Percentiles rank a stretch among this genome's conserved stretches.
phyloP scores from a whole-genome alignment of 2,888 invertebrate species.

The Philopedon plagiatum region DNA sequence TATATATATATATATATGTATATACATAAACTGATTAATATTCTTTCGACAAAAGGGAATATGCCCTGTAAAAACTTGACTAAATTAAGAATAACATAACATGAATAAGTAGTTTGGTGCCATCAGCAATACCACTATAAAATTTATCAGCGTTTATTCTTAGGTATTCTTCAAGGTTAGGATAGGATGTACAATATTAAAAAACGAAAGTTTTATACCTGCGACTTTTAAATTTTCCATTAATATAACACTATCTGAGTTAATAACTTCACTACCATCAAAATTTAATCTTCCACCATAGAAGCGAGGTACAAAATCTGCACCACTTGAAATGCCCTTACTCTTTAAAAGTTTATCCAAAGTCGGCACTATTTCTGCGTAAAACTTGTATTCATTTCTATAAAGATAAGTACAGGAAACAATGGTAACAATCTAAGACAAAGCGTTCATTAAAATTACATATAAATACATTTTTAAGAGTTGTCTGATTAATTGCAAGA shows the following conservation, averaged over 20 bases:
- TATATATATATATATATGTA: conserved; percentile 5
- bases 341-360: conserved; percentile 68
- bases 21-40: not conserved
- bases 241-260: conserved; percentile 70
- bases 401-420: not conserved
- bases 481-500: no score
- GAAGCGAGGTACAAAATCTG: conserved; percentile 63
- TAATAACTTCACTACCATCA: conserved; percentile 61
- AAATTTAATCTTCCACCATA: conserved; percentile 58
- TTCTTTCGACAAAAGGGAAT: no score
- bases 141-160: no score
- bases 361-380: conserved; percentile 67
- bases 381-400: conserved; percentile 61
- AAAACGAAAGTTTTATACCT: conserved; percentile 51
- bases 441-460: no score
- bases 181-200: no score
- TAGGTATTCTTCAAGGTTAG: no score
- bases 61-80: no score
- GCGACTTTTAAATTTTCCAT: conserved; percentile 69
- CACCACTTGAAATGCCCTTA: conserved; percentile 62
- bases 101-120: no score
- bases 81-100: no score
- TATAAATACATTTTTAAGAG: no score
- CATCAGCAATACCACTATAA: no score
- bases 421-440: not conserved